phyloP scores from a whole-genome alignment of 2,797 vertebrate species.

The Dryobates pubescens region DNA sequence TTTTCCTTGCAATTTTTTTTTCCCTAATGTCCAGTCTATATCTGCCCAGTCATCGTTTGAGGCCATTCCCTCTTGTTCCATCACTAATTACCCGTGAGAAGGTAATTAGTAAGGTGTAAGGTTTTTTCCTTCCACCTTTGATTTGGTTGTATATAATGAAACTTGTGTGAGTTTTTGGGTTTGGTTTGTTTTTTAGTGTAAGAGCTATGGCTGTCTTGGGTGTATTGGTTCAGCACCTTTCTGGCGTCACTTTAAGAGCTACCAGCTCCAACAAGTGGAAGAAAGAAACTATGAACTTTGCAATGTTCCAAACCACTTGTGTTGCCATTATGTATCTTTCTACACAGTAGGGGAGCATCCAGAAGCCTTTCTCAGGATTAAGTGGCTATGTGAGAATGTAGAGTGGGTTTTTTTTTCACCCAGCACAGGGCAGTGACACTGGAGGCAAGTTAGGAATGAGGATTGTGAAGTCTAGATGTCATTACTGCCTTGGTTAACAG shows the following conservation, averaged over 20 bases:
- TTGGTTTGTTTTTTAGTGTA: background rate
- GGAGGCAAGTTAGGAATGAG: background rate
- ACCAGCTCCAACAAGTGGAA: background rate
- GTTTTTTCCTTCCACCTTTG: background rate
- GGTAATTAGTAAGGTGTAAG: too few relatives aligned
- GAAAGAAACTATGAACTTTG: background rate
- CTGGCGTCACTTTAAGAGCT: background rate
- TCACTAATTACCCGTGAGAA: too few relatives aligned
- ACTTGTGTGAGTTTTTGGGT: accelerated
- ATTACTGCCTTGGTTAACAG: background rate
- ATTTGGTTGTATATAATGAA: background rate
- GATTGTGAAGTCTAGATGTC: background rate
- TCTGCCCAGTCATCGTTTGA: too few relatives aligned
- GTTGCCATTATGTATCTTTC: background rate
- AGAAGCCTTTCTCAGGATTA: background rate
- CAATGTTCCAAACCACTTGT: background rate
- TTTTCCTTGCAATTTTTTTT: too few relatives aligned
- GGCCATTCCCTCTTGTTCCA: too few relatives aligned
- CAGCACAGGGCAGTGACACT: background rate
- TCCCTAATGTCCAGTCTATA: too few relatives aligned
- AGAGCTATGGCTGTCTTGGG: background rate
- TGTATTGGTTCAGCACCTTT: background rate
- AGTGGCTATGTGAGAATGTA: background rate
- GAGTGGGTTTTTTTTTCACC: background rate
- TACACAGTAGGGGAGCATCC: background rate